Conservation (phyloP, 2,113 vertebrate genomes). For the Coreoperca whiteheadi region DNA sequence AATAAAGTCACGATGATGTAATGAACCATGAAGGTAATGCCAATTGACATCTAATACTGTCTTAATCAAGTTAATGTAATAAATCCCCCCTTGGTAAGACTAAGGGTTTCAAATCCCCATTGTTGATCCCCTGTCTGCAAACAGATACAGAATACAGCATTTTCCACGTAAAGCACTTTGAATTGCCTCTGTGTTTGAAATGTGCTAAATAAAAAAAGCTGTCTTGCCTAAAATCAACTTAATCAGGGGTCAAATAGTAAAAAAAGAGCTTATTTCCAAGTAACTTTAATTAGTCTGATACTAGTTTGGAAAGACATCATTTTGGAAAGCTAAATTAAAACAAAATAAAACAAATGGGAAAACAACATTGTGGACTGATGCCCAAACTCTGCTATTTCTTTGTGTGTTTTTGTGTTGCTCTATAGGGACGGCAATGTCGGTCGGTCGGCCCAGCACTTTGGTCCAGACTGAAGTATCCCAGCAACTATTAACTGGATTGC, state of each 20-base stretch:
- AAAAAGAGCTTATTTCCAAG: too few species aligned
- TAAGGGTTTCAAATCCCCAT: neutral
- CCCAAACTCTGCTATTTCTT: neutral
- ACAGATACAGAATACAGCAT: neutral
- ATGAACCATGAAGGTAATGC: slow-evolving; percentile 15
- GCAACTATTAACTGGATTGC: too few species aligned
- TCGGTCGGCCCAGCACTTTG: too few species aligned
- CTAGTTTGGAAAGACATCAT: too few species aligned
- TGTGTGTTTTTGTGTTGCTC: too few species aligned
- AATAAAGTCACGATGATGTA: slow-evolving; percentile 13
- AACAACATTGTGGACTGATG: neutral
- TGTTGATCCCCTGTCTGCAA: neutral
- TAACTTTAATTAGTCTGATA: neutral
- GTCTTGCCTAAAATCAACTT: neutral
- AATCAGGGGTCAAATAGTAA: neutral
- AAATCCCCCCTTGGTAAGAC: neutral
- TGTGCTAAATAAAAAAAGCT: too few species aligned
- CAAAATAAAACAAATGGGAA: too few species aligned
- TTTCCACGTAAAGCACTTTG: too few species aligned
- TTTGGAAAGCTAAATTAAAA: too few species aligned
- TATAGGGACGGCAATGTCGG: too few species aligned
- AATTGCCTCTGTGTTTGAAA: too few species aligned
- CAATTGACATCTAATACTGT: slow-evolving; percentile 18
- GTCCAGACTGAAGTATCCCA: too few species aligned
- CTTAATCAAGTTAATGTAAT: slow-evolving; percentile 39